These are phyloP conservation scores for Samia ricini DNA, from an alignment of 1,140 invertebrate genomes.

Conservation along the genomic window DNA sequence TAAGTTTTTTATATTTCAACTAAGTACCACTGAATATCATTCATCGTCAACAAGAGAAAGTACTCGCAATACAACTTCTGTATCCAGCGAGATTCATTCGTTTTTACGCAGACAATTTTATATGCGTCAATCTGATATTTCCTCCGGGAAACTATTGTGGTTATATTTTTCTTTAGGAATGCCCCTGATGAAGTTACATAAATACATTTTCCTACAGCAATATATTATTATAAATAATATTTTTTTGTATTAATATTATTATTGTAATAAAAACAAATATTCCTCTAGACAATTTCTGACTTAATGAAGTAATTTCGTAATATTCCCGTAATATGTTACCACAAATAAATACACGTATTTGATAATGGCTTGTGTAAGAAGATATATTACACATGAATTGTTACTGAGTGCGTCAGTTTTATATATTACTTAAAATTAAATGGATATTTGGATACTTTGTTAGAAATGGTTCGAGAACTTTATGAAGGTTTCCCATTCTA, in stretches of 20 bases:
- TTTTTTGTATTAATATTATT: background rate
- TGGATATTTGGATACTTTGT: too few relatives aligned
- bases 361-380: background rate
- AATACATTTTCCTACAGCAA: background rate
- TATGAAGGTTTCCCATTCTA: too few relatives aligned
- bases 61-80: too few relatives aligned
- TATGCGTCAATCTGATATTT: background rate
- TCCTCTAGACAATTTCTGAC: background rate
- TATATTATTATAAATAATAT: background rate
- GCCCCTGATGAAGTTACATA: background rate
- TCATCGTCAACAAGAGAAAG: too few relatives aligned
- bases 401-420: too few relatives aligned
- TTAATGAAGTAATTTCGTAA: background rate
- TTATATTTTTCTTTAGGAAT: background rate
- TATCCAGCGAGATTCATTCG: too few relatives aligned
- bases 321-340: background rate
- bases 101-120: too few relatives aligned
- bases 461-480: too few relatives aligned
- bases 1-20: too few relatives aligned
- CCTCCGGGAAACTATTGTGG: background rate
- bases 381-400: too few relatives aligned
- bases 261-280: background rate
- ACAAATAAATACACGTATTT: background rate
- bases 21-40: too few relatives aligned
- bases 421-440: too few relatives aligned